phyloP scores from a whole-genome alignment of 2,888 invertebrate species.

The Athalia cordata region DNA sequence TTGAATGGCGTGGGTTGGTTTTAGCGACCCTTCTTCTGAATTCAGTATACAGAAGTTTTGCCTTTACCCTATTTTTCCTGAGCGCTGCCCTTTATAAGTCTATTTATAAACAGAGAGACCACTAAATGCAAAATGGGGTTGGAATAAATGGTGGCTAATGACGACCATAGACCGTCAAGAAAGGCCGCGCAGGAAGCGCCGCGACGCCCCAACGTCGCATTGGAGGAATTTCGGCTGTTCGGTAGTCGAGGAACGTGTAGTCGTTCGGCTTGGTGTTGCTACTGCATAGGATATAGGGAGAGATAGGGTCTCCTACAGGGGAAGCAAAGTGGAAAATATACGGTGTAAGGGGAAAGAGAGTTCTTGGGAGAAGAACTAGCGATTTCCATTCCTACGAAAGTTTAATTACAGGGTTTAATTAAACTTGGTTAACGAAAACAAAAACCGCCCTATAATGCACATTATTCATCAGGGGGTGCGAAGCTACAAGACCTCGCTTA shows the following conservation, averaged over 20 bases:
- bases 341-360: neutral
- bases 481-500: constrained; percentile 9
- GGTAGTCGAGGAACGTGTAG: neutral
- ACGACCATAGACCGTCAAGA: constrained; percentile 14
- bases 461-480: constrained; percentile 43
- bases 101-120: constrained; percentile 28
- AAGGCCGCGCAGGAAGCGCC: neutral
- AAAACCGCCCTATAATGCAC: constrained; percentile 46
- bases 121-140: constrained; percentile 32
- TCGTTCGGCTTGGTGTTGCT: neutral
- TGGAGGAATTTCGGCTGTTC: constrained; percentile 8
- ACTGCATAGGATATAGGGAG: too few relatives aligned
- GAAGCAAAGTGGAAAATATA: neutral
- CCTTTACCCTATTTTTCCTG: neutral
- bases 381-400: constrained; percentile 52
- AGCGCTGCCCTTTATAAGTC: constrained; percentile 25
- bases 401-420: constrained; percentile 55
- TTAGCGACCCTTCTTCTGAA: neutral
- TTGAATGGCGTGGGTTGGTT: neutral
- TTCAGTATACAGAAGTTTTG: constrained; percentile 1
- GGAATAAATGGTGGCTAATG: constrained; percentile 34
- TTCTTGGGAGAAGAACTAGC: constrained; percentile 45
- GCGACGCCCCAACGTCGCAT: constrained; percentile 21
- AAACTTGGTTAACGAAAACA: constrained; percentile 51
- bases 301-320: too few relatives aligned